These are phyloP conservation scores for Xenopus petersii DNA, from an alignment of 2,797 vertebrate genomes.

Conservation along the genomic window DNA sequence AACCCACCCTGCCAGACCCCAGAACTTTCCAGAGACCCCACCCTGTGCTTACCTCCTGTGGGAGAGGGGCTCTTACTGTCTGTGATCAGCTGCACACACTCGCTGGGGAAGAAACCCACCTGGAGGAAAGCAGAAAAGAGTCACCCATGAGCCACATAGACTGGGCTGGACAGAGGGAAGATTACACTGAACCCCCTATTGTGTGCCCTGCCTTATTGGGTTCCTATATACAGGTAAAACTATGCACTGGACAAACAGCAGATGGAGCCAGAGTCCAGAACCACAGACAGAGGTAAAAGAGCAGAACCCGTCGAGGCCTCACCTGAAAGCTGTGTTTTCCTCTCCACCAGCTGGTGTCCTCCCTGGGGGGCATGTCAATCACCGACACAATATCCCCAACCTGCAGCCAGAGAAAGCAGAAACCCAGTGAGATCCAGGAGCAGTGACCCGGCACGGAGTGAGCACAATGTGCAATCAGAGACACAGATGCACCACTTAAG, in stretches of 20 bases:
- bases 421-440: conserved; percentile 7
- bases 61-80: conserved; percentile 64
- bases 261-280: no score
- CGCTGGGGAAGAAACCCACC: conserved; percentile 80
- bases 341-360: conserved; percentile 80
- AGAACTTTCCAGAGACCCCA: background rate
- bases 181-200: no score
- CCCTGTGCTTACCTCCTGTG: conserved; percentile 60
- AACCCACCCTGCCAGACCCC: no score
- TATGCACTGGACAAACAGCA: no score
- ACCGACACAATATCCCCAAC: conserved; percentile 80
- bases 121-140: conserved; percentile 26
- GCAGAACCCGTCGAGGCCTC: background rate
- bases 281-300: no score
- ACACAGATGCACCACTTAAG: no score
- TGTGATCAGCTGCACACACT: conserved; percentile 76
- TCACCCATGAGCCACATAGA: no score
- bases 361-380: conserved; percentile 78
- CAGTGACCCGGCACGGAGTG: no score
- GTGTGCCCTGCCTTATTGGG: no score
- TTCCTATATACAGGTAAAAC: no score
- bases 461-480: no score
- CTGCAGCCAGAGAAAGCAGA: conserved; percentile 55
- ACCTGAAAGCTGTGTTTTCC: conserved; percentile 75
- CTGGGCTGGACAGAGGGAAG: no score